Conservation (phyloP, 2,113 vertebrate species). For the Panurus biarmicus region DNA sequence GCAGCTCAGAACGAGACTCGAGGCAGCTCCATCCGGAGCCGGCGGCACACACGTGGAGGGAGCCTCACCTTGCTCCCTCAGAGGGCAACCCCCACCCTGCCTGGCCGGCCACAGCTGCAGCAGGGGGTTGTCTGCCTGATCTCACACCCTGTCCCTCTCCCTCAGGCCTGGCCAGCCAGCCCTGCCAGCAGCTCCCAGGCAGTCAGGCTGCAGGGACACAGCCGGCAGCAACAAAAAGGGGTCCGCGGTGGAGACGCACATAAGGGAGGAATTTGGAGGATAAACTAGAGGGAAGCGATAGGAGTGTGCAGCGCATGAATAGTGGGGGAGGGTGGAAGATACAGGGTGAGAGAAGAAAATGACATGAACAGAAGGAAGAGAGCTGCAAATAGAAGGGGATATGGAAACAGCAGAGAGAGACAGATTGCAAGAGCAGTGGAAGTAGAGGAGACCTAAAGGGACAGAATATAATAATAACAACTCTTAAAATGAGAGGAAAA, state of each 20-base stretch:
- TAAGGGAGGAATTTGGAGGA: neutral
- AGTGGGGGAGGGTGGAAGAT: slow-evolving; percentile 49
- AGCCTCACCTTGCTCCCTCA: neutral
- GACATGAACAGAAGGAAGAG: slow-evolving; percentile 61
- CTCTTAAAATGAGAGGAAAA: neutral
- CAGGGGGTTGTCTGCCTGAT: fast-evolving
- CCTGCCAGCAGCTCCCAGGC: neutral
- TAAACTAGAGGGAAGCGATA: slow-evolving; percentile 14
- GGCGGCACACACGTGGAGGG: fast-evolving
- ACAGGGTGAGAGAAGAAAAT: slow-evolving; percentile 60
- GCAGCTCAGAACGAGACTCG: neutral
- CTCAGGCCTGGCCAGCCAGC: neutral
- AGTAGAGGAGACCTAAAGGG: slow-evolving; percentile 49
- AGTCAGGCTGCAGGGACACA: fast-evolving
- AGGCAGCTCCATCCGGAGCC: neutral
- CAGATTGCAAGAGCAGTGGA: slow-evolving; percentile 34
- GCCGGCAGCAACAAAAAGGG: neutral
- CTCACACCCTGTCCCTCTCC: neutral
- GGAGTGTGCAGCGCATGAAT: neutral
- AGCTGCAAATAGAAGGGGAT: slow-evolving; percentile 58
- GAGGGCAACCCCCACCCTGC: neutral
- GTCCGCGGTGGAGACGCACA: neutral
- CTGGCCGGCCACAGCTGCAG: fast-evolving
- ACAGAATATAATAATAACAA: slow-evolving; percentile 44
- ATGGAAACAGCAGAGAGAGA: slow-evolving; percentile 57